Evolutionary conservation across 2,113 vertebrate species (phyloP), one percentile per base, ranked within the genome.

Genomic region (Nibea albiflora): DNA sequence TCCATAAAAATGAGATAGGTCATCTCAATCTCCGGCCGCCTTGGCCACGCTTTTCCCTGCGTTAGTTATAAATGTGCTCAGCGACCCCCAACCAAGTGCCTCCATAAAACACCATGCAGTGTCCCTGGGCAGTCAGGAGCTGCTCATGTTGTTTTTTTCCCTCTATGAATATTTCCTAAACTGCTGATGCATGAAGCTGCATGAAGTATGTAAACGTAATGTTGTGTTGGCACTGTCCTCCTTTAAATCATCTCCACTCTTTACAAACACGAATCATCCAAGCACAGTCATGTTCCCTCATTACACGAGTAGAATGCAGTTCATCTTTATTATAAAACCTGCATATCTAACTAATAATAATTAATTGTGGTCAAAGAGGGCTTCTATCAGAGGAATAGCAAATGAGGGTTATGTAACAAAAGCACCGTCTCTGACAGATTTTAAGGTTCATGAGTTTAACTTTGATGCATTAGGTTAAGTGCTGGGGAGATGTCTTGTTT

Each of bases 91-190:
- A 80, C 85, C 80, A 93, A 92, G 84, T 84, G 68, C 84, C 67
- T 78, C 85, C 86, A 92, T 94, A 94, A 94, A 94, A 84, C 85
- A 90, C 78, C 66, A 72, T 84, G 85, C 89, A 88, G 75, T 87
- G 89, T 90, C 86, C 88, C 89, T 75, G 78, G 63, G 84, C 84
- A 71, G 64, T 81, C 81, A 74, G 65, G 63, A 88, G 69, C 73
- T 74, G 74, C 69, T 77, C 78, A 56, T 76, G 80, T 68, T 77
- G 20, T 78, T 67, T 76, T 86, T 60, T 63, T 60, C 35, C 35
- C 71, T 78, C 42, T 66, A 53, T 84, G 42, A 82, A 88, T 76
- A 73, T 78, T 84, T 79, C 64, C 19, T 11, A 66, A 90, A 73
- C 42, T 12, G 77, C 35, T 79, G 49, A 87, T 78, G 75, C 56